Base-by-base conservation (phyloP, 2,797 vertebrate species). In the Oceanodroma leucorhoa region DNA sequence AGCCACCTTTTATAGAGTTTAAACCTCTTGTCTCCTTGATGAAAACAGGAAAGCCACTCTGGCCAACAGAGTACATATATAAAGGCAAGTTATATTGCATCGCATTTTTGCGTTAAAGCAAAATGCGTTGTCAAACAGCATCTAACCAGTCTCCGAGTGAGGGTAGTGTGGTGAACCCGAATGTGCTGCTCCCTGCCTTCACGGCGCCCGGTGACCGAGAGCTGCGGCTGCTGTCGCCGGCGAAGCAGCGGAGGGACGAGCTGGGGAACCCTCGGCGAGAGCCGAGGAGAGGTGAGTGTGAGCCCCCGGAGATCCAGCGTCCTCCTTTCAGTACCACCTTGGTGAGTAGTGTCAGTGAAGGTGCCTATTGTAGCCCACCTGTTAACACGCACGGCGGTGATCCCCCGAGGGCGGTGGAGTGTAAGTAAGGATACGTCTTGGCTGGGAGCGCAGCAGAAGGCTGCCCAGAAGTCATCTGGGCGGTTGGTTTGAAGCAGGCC, bases 1-100 rank as follows among this genome's bases (percentile, higher is more conserved):
- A 75, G 61, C 83, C 64, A 46, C 87, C 71, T 94, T 93, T 92
- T 83, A 73, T 86, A 38, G 70, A 73, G 66, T 84, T 93, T 95
- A 96, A 96, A 94, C 65, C 73, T 88, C 92, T 83, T 92, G 65
- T 91, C 80, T 90, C 67, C 57, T 69, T 80, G 65, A 71, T 89
- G 70, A 71, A 77, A 93, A 85, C 34, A 46, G 71, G 38, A 73
- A 77, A 70, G 78, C 36, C 13, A 6, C 53, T 76, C 58, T 64
- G 64, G 29, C 58, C 77, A 64, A 18, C 54, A 67, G 70, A 46
- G 50, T 43, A 77, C 38, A 3, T 60, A 29, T 45, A 61, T 54
- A 71, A 91, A 73, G 65, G 75, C 81, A 91, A 92, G 83, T 90
- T 66, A 50, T 55, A 16, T 38, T 27, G 60, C 77, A 46, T 87